These are phyloP conservation scores for Kobus ellipsiprymnus DNA, from an alignment of 2,113 vertebrate genomes.

Conservation along the genomic window DNA sequence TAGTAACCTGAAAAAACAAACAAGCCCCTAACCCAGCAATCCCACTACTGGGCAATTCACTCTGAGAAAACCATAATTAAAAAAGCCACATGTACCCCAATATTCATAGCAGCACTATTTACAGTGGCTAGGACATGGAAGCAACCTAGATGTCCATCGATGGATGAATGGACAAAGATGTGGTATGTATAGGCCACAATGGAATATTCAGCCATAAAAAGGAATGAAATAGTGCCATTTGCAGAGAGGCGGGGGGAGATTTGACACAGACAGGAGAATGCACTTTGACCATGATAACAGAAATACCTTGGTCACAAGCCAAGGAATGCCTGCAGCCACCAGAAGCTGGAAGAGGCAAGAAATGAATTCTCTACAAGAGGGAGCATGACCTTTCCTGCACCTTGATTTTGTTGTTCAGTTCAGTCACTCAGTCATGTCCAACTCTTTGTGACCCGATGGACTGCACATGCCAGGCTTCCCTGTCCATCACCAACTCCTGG, in stretches of 20 bases:
- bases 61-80: neutral
- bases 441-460: neutral
- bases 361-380: neutral
- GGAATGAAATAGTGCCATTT: neutral
- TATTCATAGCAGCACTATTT: neutral
- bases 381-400: neutral
- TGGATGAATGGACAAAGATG: neutral
- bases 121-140: neutral
- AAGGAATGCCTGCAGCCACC: neutral
- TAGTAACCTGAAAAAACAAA: neutral
- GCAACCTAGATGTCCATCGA: neutral
- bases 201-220: neutral
- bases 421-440: neutral
- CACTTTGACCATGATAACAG: neutral
- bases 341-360: neutral
- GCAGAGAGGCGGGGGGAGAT: neutral
- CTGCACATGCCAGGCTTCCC: neutral
- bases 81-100: neutral
- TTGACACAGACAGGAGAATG: neutral
- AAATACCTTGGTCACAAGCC: neutral
- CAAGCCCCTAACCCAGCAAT: neutral
- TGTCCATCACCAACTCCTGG: neutral
- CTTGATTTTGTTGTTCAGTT: neutral
- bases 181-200: neutral
- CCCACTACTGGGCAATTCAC: neutral